A percentile compares a stretch with the other conserved stretches of the same genome.
phyloP scores from a whole-genome alignment of 2,888 invertebrate species.

The Diaprepes abbreviatus region DNA sequence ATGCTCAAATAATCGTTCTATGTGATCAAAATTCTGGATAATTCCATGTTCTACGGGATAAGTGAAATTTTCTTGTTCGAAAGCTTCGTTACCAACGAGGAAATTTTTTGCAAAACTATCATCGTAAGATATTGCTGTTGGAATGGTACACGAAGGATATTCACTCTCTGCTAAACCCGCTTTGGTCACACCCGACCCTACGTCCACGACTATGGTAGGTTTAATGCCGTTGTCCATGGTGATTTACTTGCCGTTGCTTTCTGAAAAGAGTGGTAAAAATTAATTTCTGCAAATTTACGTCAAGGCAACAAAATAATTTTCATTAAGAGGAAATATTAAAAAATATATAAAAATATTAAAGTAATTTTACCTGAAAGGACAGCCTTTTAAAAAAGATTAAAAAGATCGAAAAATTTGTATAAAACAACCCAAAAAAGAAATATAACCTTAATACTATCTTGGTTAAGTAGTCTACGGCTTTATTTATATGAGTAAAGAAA shows the following conservation, averaged over 20 bases:
- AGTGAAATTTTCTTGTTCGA: not conserved
- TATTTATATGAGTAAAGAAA: not conserved
- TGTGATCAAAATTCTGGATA: conserved; percentile 45
- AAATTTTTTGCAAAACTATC: not conserved
- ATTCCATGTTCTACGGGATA: conserved; percentile 43
- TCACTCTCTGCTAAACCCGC: conserved; percentile 43
- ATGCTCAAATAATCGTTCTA: conserved; percentile 41
- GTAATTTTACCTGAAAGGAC: not conserved
- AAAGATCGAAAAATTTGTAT: no score
- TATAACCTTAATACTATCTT: not conserved
- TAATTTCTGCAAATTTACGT: no score
- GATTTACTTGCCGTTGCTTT: not conserved
- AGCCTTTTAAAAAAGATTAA: no score
- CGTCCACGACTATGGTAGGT: conserved; percentile 45
- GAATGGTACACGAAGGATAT: conserved; percentile 42
- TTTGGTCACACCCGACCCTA: conserved; percentile 44
- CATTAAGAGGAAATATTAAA: no score
- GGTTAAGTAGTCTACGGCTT: not conserved
- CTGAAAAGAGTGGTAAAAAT: no score
- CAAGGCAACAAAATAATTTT: no score
- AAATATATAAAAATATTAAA: no score
- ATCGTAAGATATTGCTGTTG: conserved; percentile 27
- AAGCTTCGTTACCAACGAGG: conserved; percentile 26
- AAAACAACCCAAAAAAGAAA: no score
- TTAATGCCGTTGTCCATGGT: conserved; percentile 18